A percentile compares a stretch with the other conserved stretches of the same genome.
Conservation (phyloP, 35 echinoderm and acorn worm species). For the Ophiothrix spiculata region DNA sequence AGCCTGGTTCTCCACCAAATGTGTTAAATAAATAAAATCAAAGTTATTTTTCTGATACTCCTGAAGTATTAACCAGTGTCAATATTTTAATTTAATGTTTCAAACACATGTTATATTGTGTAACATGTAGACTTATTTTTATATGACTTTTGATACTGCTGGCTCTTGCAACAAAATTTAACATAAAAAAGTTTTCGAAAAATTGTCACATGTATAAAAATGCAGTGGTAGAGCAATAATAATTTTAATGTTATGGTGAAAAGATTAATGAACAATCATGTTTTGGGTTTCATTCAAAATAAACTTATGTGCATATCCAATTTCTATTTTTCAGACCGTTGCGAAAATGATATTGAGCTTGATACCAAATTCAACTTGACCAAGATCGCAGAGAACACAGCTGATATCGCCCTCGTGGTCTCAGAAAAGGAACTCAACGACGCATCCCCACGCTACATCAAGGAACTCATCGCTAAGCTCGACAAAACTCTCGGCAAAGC, state of each 20-base stretch:
- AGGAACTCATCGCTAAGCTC: conserved; percentile 27
- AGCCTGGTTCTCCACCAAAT: too few relatives aligned
- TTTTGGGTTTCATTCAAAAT: background rate
- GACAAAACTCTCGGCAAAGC: conserved; percentile 28
- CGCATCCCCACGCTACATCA: conserved; percentile 36
- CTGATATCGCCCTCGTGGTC: conserved; percentile 81
- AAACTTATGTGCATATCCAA: too few relatives aligned
- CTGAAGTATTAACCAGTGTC: too few relatives aligned
- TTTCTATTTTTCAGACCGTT: background rate
- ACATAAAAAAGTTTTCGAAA: too few relatives aligned
- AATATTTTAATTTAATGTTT: too few relatives aligned
- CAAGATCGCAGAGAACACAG: conserved; percentile 12
- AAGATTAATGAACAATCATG: background rate
- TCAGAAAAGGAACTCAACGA: conserved; percentile 53
- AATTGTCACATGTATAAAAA: background rate
- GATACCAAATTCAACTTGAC: conserved; percentile 1
- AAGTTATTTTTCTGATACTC: too few relatives aligned
- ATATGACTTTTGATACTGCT: too few relatives aligned
- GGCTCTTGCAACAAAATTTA: too few relatives aligned
- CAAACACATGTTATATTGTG: too few relatives aligned
- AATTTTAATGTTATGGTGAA: background rate
- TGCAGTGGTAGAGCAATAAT: background rate
- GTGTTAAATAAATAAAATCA: too few relatives aligned
- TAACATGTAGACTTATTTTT: too few relatives aligned
- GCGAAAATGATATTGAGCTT: background rate